Evolutionary conservation across 2,888 invertebrate species (phyloP), one percentile per base, ranked within the genome.

Genomic region (Tholera decimalis): DNA sequence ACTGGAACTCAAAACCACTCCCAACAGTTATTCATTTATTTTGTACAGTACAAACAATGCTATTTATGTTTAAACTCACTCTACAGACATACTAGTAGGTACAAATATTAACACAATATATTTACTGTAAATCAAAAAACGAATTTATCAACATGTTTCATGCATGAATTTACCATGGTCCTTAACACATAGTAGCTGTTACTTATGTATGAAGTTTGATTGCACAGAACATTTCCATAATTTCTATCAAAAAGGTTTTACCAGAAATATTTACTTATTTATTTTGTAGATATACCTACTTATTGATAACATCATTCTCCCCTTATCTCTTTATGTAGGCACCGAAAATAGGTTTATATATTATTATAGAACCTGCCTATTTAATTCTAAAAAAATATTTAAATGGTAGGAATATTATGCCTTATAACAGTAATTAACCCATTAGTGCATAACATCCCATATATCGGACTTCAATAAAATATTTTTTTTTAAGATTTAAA

Each of bases 121-220:
- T 22, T 0, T 9, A 30, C 1, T 28, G 7, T 0, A 33, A n/a
- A n/a, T n/a, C n/a, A n/a, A 3, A 47, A 56, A 57, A 37, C 9
- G 0, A 24, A 33, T 43, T 1, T 39, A 26, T 39, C n/a, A 35
- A 9, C 7, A 33, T 33, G n/a, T 53, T 47, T n/a, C 41, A 54
- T 58, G 69, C 46, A 49, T 43, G 37, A 39, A 57, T 74, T 67
- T 46, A 9, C 15, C 1, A 47, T 51, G 51, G 39, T 22, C 18
- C 2, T 2, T 9, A 33, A n/a, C 7, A 22, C n/a, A 20, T 13
- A 0, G 20, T 53, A 15, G 15, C 11, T 35, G 11, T 44, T 20
- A 6, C 6, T 7, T 30, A 33, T 0, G 51, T n/a, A n/a, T n/a
- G n/a, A n/a, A n/a, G n/a, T 26, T n/a, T 26, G 11, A 22, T 44